phyloP scores from a whole-genome alignment of 2,113 vertebrate species.

The Sylvietta virens region DNA sequence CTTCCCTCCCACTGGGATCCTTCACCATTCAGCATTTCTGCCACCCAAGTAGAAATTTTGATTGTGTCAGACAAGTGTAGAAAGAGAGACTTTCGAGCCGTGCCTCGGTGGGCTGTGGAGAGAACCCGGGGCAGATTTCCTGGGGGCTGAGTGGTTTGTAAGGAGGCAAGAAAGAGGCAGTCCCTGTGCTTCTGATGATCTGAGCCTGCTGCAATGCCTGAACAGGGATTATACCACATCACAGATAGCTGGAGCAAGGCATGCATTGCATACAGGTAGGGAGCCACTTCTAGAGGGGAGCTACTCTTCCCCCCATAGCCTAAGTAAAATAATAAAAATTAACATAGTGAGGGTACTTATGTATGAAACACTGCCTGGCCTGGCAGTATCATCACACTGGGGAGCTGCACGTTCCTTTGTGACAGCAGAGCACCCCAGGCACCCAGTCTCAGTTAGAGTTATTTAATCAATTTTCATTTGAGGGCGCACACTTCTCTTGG shows the following conservation, averaged over 20 bases:
- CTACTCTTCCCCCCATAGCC: neutral
- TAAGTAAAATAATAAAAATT: neutral
- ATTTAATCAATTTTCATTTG: neutral
- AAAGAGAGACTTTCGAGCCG: neutral
- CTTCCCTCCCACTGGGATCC: conserved; percentile 43
- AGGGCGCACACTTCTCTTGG: neutral
- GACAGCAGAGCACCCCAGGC: neutral
- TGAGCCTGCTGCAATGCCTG: neutral
- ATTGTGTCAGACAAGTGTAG: conserved; percentile 47
- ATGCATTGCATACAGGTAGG: neutral
- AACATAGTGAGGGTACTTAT: neutral
- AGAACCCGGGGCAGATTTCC: neutral
- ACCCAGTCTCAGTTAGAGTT: neutral
- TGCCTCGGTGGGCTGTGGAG: neutral
- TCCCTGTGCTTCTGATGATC: neutral
- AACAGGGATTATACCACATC: neutral
- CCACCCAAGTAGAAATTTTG: conserved; percentile 57
- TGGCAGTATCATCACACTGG: neutral
- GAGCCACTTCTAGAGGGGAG: neutral
- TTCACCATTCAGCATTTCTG: conserved; percentile 54
- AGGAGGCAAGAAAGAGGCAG: neutral
- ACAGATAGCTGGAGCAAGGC: neutral
- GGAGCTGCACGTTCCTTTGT: neutral
- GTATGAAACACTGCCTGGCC: neutral
- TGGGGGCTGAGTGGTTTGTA: neutral